Evolutionary conservation across 1,140 invertebrate genomes (phyloP).

Genomic region (Drosophila lacertosa): DNA sequence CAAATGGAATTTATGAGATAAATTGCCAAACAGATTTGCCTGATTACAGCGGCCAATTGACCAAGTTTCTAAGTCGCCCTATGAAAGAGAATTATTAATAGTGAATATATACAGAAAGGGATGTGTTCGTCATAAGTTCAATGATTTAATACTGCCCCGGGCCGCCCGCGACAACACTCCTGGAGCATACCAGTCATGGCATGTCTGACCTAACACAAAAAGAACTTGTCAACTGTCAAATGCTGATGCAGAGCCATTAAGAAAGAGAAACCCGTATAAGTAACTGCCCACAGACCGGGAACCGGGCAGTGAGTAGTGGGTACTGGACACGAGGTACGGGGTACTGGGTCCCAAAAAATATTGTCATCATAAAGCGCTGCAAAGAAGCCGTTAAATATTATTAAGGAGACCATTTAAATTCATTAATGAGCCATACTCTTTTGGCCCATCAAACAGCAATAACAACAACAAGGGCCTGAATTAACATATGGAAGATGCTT

Average conservation of each 20-base stretch:
- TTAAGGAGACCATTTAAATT: slow-evolving; percentile 84
- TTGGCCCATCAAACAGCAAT: slow-evolving; percentile 28
- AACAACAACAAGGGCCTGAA: slow-evolving; percentile 1
- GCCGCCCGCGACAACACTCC: background rate
- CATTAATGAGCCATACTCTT: slow-evolving; percentile 80
- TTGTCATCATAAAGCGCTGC: slow-evolving; percentile 83
- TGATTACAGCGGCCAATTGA: slow-evolving; percentile 33
- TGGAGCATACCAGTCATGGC: background rate
- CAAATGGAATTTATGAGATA: slow-evolving; percentile 82
- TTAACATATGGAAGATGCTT: slow-evolving; percentile 25
- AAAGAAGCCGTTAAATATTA: slow-evolving; percentile 84
- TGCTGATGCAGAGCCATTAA: slow-evolving; percentile 76
- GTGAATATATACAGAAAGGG: background rate
- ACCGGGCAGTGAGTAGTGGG: too few species aligned
- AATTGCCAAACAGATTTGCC: slow-evolving; percentile 67
- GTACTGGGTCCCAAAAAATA: slow-evolving; percentile 56
- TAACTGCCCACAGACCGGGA: slow-evolving; percentile 30
- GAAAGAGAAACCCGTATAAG: slow-evolving; percentile 65
- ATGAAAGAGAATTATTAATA: slow-evolving; percentile 81
- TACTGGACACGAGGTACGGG: background rate
- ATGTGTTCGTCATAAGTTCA: slow-evolving; percentile 57
- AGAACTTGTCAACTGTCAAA: slow-evolving; percentile 82
- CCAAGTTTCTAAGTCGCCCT: slow-evolving; percentile 19
- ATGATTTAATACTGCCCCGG: slow-evolving; percentile 37
- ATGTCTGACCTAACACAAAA: slow-evolving; percentile 50